Base-by-base conservation (phyloP, 2,113 vertebrate species). In the Poecile atricapillus region DNA sequence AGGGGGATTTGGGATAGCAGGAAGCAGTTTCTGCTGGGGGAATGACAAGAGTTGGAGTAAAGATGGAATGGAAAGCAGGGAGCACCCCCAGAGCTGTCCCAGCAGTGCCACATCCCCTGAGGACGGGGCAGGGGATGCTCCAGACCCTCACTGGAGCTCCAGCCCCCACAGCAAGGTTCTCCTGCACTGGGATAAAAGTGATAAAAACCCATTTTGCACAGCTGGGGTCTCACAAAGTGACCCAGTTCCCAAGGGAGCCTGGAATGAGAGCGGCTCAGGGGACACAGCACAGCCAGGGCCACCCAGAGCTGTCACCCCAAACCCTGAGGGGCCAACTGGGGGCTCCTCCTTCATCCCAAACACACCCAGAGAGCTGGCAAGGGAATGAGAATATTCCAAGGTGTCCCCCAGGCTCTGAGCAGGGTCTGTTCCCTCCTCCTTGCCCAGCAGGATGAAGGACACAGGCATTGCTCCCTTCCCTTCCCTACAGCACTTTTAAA, bases 31-130 rank as follows among this genome's bases (percentile, higher is more conserved):
- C 24, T 60, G 30, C 31, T 18, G 7, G 39, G 43, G 80, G 7
- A 3, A 6, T 24, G 3, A 2, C 2, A 70, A 23, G 15, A 1
- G 11, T 7, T 4, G 63, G 31, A 65, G 46, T 7, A 3, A 60
- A 80, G 35, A 9, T 0, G 30, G 46, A 25, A 23, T 7, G 16
- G 15, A 37, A 52, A 82, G n/a, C 7, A 1, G 33, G 25, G 46
- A 62, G 43, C n/a, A 7, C 33, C 41, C 2, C 15, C 37, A 23
- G 39, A 35, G 77, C 44, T 16, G 35, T 3, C 49, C 39, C 75
- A 18, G 50, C 76, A 77, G 58, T 31, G 49, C 15, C 13, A 7
- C 10, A 5, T 14, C 59, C 56, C 15, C 75, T 17, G 64, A 18
- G 88, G 35, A 39, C 13, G 27, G 52, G 63, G 13, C 67, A 53